Evolutionary conservation across 2,113 vertebrate genomes (phyloP), one percentile per base, ranked within the genome.

Genomic region (Ciconia boyciana): DNA sequence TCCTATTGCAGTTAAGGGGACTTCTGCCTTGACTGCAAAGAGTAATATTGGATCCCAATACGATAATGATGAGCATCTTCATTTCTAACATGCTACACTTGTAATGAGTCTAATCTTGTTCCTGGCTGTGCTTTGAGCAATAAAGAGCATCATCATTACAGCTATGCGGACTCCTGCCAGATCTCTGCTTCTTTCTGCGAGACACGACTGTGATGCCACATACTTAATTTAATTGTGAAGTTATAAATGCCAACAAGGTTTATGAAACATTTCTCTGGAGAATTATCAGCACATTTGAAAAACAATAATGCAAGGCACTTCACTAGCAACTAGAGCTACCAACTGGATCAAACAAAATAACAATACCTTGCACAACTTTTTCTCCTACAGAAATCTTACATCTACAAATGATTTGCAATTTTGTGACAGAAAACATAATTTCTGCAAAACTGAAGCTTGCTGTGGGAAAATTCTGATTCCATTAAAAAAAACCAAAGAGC

Each of bases 241-340:
- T 88, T 97, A 77, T 68, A 96, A 96, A 87, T 86, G 43, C 65
- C 82, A 94, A 4, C 64, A 72, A 94, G 49, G 44, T 94, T 94
- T 94, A 87, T 82, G 64, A 95, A 93, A 85, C 31, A 52, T 31
- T 79, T 49, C 79, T 55, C 29, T 91, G 34, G 77, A 91, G 49
- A 94, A 91, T 61, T 83, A 43, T 69, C 44, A 83, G 69, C 25
- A 60, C 18, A 65, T 93, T 77, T 85, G 71, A 66, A 75, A 57
- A 90, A 28, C 13, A 92, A 60, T 85, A 92, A 32, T 24, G 72
- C 60, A 87, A 76, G 52, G 11, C 61, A 65, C 36, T 65, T 93
- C 29, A 34, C 12, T 74, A 80, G 22, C 29, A 79, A 41, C 16
- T 60, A 44, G 20, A 81, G 26, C 39, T 48, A 80, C 19, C 57